Base-by-base conservation (phyloP, 2,888 invertebrate genomes). In the Polydesmus complanatus region DNA sequence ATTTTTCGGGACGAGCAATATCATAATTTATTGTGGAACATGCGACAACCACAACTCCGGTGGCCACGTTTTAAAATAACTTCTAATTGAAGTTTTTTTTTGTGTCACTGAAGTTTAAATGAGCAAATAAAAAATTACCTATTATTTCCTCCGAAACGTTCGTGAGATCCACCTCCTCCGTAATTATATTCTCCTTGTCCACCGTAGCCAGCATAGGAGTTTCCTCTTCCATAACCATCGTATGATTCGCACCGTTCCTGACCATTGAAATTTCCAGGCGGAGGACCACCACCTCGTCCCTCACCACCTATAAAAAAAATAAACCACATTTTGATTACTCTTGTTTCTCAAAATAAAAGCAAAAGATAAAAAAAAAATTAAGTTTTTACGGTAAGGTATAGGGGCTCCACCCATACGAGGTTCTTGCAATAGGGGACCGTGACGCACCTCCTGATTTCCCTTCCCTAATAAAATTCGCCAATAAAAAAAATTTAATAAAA, bases 371-470 rank as follows among this genome's bases (percentile, higher is more conserved):
- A 47, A 18, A 11, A 18, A n/a, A 52, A 25, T n/a, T 14, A 49
- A 21, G 53, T 66, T 86, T 86, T 87, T 79, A 89, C 89, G 87
- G 79, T 86, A 91, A 65, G 88, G 89, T 75, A 88, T 88, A 66
- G 89, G 88, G 69, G 88, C 81, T 64, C 87, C 86, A 66, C 89
- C 89, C 74, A 86, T 89, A 76, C 89, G 84, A 65, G 91, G 91
- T 70, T 90, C 90, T 75, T 89, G 89, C 61, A 91, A 80, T 66
- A 91, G 81, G 58, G 91, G 90, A 54, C 88, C 88, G 67, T 87
- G 87, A 69, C 89, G 78, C 19, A 14, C 8, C 8, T 52, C 52
- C 8, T 8, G 3, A n/a, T 52, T 52, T 19, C 11, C 11, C n/a
- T 52, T 52, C 8, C 52, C 52, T 52, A 22, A 52, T 11, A 52